Conservation (phyloP, 2,888 invertebrate species). For the Stenichneumon culpator region DNA sequence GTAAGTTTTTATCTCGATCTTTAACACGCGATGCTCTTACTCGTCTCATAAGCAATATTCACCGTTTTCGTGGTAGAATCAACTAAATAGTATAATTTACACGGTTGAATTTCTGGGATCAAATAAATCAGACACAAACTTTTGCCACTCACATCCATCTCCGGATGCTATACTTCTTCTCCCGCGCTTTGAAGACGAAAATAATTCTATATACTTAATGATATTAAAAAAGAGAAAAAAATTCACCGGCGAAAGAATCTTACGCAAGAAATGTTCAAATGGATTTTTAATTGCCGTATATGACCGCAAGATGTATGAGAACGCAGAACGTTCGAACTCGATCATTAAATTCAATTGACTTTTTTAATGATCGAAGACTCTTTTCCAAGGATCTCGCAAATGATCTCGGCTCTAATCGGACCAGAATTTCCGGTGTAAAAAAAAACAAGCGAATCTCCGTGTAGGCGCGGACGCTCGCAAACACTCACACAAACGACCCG, state of each 20-base stretch:
- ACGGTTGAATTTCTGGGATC: constrained; percentile 7
- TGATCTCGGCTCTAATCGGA: constrained; percentile 36
- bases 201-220: constrained; percentile 12
- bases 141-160: not conserved
- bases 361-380: not conserved
- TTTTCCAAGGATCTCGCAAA: constrained; percentile 44
- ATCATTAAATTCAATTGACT: constrained; percentile 38
- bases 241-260: not conserved
- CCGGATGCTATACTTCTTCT: constrained; percentile 11
- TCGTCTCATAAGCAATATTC: not conserved
- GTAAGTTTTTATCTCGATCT: constrained; percentile 61
- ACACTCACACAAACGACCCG: not conserved
- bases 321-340: constrained; percentile 17
- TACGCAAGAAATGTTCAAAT: constrained; percentile 16
- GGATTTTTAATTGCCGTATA: constrained; percentile 32
- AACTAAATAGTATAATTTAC: constrained; percentile 29
- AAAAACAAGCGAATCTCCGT: constrained; percentile 17
- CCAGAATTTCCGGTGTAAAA: constrained; percentile 49
- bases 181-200: not conserved
- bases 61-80: constrained; percentile 1
- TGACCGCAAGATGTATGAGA: not conserved
- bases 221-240: not conserved
- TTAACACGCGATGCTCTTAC: not conserved
- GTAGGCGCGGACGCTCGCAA: constrained; percentile 1
- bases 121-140: not conserved